Evolutionary conservation across 2,113 vertebrate species (phyloP).

Genomic region (Oceanodroma tethys): DNA sequence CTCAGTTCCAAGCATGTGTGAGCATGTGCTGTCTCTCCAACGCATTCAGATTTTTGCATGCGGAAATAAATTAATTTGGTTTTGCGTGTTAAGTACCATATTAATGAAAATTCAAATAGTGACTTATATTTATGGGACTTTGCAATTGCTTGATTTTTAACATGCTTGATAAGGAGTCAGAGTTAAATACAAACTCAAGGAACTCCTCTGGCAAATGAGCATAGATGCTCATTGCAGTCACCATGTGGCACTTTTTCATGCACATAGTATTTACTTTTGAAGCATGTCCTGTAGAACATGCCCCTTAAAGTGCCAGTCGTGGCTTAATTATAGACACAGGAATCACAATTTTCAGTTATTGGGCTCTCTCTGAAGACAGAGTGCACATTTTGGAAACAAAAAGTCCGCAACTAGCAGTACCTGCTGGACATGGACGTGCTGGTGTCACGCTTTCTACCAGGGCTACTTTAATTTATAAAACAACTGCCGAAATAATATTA

Average conservation of each 20-base stretch:
- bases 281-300: neutral
- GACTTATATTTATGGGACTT: neutral
- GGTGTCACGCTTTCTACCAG: neutral
- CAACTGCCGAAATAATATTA: neutral
- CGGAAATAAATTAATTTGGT: neutral
- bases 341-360: neutral
- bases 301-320: neutral
- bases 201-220: neutral
- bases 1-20: neutral
- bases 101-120: slow-evolving; percentile 7
- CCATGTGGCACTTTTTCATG: neutral
- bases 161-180: neutral
- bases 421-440: neutral
- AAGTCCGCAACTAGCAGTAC: neutral
- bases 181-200: neutral
- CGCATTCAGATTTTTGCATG: neutral
- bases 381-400: neutral
- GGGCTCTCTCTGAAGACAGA: neutral
- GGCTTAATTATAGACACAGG: neutral
- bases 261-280: neutral
- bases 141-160: neutral
- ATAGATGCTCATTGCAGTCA: neutral
- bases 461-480: neutral
- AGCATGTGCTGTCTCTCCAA: neutral
- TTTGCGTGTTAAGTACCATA: neutral